Evolutionary conservation across 1,140 invertebrate species (phyloP), one percentile per base, ranked within the genome.

Genomic region (Drosophila malerkotliana): DNA sequence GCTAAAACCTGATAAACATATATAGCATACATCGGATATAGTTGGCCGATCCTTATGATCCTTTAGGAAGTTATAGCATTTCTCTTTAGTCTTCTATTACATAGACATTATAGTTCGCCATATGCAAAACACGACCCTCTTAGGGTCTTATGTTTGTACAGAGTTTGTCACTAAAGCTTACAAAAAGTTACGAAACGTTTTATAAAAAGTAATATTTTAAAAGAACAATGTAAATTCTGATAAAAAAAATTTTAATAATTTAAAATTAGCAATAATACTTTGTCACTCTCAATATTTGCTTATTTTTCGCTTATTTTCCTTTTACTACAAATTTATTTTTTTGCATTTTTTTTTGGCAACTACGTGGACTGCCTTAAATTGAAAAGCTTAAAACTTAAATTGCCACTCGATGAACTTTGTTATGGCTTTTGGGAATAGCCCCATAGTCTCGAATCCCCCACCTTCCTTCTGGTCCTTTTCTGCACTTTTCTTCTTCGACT

Each of bases 381-480:
- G 72, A 74, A 58, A 52, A 44, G 71, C 72, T 74, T 74, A 74
- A 60, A 74, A 58, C 71, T 54, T 64, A 52, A 64, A 66, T 74
- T 74, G 71, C 71, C 71, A 49, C 60, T 74, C 71, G 48, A 74
- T 74, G 71, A 51, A 59, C 53, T 52, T 58, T 71, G 59, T 24
- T 58, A 58, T 74, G 72, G 69, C 59, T 62, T 62, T 68, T 14
- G 45, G 57, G 4, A 30, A 44, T 41, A 37, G 34, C 34, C 34
- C 39, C 37, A 5, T 12, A 41, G 37, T 2, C 12, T 37, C 34
- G 3, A 37, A 26, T 28, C 45, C 26, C 24, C 32, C 24, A 37
- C 30, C 12, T 32, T 7, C 9, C 45, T 10, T 4, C 4, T 12
- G 1, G 10, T 10, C 34, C 34, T 37, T 37, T 37, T 18, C 34